These are phyloP conservation scores for Muscicapa comitata DNA, from an alignment of 2,797 vertebrate genomes.

Conservation along the genomic window DNA sequence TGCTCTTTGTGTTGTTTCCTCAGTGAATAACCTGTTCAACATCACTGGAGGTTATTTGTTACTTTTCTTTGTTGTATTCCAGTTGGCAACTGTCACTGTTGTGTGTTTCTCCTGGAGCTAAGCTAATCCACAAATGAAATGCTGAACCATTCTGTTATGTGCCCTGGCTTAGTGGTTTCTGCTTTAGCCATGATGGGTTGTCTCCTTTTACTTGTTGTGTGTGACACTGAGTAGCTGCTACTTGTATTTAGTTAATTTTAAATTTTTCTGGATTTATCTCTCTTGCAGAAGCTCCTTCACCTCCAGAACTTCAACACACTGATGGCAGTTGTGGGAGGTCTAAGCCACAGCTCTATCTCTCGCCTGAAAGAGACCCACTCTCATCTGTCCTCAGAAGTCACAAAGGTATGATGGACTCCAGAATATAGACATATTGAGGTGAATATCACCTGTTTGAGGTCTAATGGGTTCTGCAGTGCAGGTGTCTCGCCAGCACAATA, in stretches of 20 bases:
- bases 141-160: neutral
- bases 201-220: neutral
- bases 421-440: neutral
- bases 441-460: neutral
- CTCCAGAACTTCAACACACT: conserved; percentile 97
- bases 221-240: neutral
- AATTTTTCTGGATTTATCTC: neutral
- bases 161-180: neutral
- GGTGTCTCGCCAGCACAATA: neutral
- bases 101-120: neutral
- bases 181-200: neutral
- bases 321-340: conserved; percentile 94
- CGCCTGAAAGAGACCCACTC: conserved; percentile 94
- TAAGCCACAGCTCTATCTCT: conserved; percentile 96
- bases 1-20: neutral
- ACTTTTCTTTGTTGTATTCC: neutral
- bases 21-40: neutral
- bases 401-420: conserved; percentile 79
- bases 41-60: neutral
- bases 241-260: neutral
- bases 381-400: conserved; percentile 88
- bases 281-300: conserved; percentile 88
- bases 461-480: neutral
- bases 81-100: neutral
- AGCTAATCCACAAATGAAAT: neutral